phyloP scores from a whole-genome alignment of 2,113 vertebrate genomes.

The Podiceps cristatus region DNA sequence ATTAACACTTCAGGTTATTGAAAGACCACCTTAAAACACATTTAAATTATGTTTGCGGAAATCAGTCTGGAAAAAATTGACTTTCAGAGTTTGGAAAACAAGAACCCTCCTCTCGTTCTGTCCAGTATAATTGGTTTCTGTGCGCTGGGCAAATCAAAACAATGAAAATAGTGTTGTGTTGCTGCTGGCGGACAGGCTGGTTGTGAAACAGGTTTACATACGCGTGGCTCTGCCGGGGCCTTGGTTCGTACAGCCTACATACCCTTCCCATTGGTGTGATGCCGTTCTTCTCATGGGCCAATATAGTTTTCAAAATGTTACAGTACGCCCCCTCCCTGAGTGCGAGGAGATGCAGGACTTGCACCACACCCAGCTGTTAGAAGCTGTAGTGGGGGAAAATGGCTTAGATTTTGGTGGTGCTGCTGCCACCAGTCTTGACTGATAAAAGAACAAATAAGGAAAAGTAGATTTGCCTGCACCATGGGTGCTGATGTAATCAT shows the following conservation, averaged over 20 bases:
- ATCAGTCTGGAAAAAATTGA: neutral
- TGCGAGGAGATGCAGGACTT: neutral
- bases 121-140: neutral
- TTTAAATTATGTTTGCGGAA: neutral
- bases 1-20: neutral
- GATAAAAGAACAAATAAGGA: neutral
- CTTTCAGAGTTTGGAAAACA: neutral
- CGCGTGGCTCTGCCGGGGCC: neutral
- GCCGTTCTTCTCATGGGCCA: accelerated
- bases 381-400: neutral
- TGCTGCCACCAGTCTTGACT: neutral
- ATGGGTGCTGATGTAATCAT: too few species aligned
- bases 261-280: neutral
- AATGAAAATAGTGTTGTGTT: neutral
- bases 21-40: neutral
- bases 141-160: neutral
- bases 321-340: accelerated
- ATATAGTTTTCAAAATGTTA: neutral
- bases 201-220: neutral
- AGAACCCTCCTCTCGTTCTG: accelerated
- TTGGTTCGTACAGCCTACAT: accelerated
- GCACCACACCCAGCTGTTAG: neutral
- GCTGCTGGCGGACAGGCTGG: too few species aligned
- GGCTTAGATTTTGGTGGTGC: neutral
- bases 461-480: neutral